A percentile compares a stretch with the other conserved stretches of the same genome.
These are phyloP conservation scores for Pollenia angustigena DNA, from an alignment of 2,888 invertebrate genomes.

Conservation along the genomic window DNA sequence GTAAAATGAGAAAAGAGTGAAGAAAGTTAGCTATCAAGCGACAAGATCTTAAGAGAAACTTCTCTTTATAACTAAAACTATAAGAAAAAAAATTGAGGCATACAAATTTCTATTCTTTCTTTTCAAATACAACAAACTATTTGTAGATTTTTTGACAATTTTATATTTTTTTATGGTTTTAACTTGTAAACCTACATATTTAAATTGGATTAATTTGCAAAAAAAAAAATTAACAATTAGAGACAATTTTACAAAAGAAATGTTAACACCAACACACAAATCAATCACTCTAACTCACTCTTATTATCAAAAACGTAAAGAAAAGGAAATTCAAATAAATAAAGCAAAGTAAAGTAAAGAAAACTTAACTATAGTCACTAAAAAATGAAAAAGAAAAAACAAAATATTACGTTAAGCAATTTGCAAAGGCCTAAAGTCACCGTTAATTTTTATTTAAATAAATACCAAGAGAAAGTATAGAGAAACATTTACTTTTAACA, in stretches of 20 bases:
- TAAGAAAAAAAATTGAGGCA: slow-evolving; percentile 28
- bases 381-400: slow-evolving; percentile 44
- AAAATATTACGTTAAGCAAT: slow-evolving; percentile 61
- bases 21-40: slow-evolving; percentile 26
- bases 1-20: slow-evolving; percentile 45
- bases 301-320: slow-evolving; percentile 14
- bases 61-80: slow-evolving; percentile 40
- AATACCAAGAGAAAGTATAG: slow-evolving; percentile 12
- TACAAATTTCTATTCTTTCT: slow-evolving; percentile 16
- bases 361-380: slow-evolving; percentile 71
- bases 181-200: slow-evolving; percentile 18
- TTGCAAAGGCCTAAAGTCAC: slow-evolving; percentile 59
- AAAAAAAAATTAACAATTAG: not conserved
- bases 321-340: slow-evolving; percentile 16
- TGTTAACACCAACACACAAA: slow-evolving; percentile 59
- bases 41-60: slow-evolving; percentile 38
- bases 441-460: slow-evolving; percentile 55
- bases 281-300: slow-evolving; percentile 34
- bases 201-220: slow-evolving; percentile 38
- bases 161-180: slow-evolving; percentile 41
- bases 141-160: slow-evolving; percentile 66
- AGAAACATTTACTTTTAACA: not conserved
- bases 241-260: slow-evolving; percentile 33
- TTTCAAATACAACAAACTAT: slow-evolving; percentile 28
- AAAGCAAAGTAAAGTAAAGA: slow-evolving; percentile 17